Evolutionary conservation across 2,113 vertebrate genomes (phyloP), one percentile per base, ranked within the genome.

Genomic region (Salminus brasiliensis): DNA sequence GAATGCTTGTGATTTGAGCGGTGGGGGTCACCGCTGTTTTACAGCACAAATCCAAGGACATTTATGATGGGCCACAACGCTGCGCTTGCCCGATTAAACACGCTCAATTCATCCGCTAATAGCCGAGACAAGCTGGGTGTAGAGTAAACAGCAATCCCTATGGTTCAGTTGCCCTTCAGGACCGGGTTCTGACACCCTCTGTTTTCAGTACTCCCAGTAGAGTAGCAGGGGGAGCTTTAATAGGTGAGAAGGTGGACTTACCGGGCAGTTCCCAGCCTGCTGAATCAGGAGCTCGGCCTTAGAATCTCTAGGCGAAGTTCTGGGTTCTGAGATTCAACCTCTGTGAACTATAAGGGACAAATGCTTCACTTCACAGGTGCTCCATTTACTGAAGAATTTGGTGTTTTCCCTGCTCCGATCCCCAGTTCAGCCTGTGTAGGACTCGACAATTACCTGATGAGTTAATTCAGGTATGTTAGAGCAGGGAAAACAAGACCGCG

Each of bases 371-470:
- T 1, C 5, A 49, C 10, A 29, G n/a, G 9, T n/a, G 60, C 39
- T 29, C 52, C 49, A 27, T 43, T 34, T 16, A 21, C 34, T 12
- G 55, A 36, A 43, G 25, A 62, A 32, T 47, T 5, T 4, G n/a
- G n/a, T 30, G 53, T 43, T 73, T 73, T 41, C 34, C 27, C 55
- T 21, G 39, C 30, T 32, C 55, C 13, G 29, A 57, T 55, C 60
- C 72, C 27, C 49, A 55, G 45, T 62, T 63, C 34, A 74, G 27
- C 72, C 49, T 60, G 62, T 30, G 59, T 29, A 34, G 72, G 13
- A 11, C 57, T 74, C 34, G 72, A 63, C 63, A 63, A 74, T 74
- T 74, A 49, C 72, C 41, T 74, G 72, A 74, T 49, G 72, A 74
- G 57, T 74, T 74, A 29, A 74, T 74, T 74, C 59, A 74, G 59